Conservation (phyloP, 1,140 invertebrate species). For the Drosophila gunungcola region DNA sequence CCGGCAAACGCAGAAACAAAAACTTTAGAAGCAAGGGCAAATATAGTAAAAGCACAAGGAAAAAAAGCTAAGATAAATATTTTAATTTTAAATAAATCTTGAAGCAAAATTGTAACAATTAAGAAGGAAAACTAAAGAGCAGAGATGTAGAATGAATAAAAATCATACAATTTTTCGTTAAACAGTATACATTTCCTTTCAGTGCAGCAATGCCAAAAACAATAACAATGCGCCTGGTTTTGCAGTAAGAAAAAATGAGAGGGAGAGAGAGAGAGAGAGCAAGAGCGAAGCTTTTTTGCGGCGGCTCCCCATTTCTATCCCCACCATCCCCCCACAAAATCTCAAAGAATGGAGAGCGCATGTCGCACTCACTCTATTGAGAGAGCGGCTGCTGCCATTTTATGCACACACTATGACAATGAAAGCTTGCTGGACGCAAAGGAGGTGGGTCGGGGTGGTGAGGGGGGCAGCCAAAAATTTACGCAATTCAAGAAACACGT, state of each 20-base stretch:
- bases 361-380: conserved; percentile 16
- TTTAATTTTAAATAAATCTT: too few relatives aligned
- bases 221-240: conserved; percentile 69
- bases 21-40: conserved; percentile 16
- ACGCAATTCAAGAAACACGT: conserved; percentile 79
- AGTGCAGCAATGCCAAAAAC: conserved; percentile 22
- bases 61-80: conserved; percentile 7
- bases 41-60: conserved; percentile 37
- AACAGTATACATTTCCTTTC: not conserved
- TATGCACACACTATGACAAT: conserved; percentile 58
- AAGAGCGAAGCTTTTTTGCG: conserved; percentile 47
- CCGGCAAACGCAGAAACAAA: conserved; percentile 22
- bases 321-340: not conserved
- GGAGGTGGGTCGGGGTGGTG: not conserved
- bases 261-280: conserved; percentile 10
- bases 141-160: too few relatives aligned
- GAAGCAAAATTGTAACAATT: too few relatives aligned
- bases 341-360: conserved; percentile 43
- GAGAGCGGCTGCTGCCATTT: conserved; percentile 46
- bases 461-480: conserved; percentile 45
- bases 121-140: too few relatives aligned
- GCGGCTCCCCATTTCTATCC: conserved; percentile 20
- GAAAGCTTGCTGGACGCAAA: conserved; percentile 25
- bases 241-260: conserved; percentile 37
- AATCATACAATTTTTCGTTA: too few relatives aligned